A percentile compares a stretch with the other conserved stretches of the same genome.
Evolutionary conservation across 2,888 invertebrate genomes (phyloP).

Genomic region (Oscheius sp.): DNA sequence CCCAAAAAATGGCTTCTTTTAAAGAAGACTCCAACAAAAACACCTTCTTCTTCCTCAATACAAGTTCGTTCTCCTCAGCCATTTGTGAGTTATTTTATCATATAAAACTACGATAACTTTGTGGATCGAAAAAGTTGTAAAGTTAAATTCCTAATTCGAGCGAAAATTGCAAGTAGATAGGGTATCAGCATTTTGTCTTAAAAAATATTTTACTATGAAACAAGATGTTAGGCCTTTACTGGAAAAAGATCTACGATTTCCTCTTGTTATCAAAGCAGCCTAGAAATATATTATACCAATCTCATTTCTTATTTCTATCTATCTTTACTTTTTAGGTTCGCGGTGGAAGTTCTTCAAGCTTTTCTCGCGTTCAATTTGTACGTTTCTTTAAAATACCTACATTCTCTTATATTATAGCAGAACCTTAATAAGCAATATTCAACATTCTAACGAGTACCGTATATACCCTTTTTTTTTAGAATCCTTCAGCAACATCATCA

Average conservation of each 20-base stretch:
- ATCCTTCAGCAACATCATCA: constrained; percentile 47
- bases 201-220: too few relatives aligned
- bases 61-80: constrained; percentile 27
- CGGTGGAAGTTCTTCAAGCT: constrained; percentile 30
- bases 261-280: too few relatives aligned
- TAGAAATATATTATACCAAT: too few relatives aligned
- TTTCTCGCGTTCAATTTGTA: constrained; percentile 53
- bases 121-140: neutral
- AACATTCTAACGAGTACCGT: too few relatives aligned
- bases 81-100: constrained; percentile 25
- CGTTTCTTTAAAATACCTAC: constrained; percentile 31
- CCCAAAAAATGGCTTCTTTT: neutral
- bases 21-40: constrained; percentile 25
- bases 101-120: neutral
- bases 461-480: constrained; percentile 44
- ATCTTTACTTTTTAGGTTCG: constrained; percentile 14
- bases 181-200: too few relatives aligned
- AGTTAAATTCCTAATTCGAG: too few relatives aligned
- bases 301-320: neutral
- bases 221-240: too few relatives aligned
- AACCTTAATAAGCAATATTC: too few relatives aligned
- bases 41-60: constrained; percentile 20
- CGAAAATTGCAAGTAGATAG: too few relatives aligned
- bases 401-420: neutral
- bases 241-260: too few relatives aligned